Conservation (phyloP, 1,140 invertebrate genomes). For the Rhynchophorus ferrugineus region DNA sequence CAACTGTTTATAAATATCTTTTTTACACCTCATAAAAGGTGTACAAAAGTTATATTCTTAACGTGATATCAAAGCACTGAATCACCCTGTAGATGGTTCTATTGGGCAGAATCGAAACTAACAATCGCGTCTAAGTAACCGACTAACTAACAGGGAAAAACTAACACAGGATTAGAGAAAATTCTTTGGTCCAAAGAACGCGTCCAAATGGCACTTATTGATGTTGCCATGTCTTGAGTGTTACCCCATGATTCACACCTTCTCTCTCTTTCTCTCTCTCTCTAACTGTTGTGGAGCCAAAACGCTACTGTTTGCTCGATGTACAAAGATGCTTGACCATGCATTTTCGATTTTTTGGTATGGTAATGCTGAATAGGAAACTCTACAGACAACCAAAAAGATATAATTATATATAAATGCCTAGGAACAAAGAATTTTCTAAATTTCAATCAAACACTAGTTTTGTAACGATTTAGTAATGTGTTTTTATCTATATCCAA, state of each 20-base stretch:
- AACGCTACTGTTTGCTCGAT: conserved; percentile 15
- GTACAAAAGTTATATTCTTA: too few species aligned
- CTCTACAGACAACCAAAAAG: neutral
- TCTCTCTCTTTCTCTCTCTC: neutral
- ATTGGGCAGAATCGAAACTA: too few species aligned
- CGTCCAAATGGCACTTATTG: conserved; percentile 27
- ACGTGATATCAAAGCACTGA: too few species aligned
- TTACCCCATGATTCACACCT: conserved; percentile 3
- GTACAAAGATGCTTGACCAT: conserved; percentile 14
- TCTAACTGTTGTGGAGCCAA: conserved; percentile 10
- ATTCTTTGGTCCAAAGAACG: conserved; percentile 39
- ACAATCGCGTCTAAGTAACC: too few species aligned
- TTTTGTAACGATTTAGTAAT: conserved; percentile 9
- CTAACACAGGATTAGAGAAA: conserved; percentile 26
- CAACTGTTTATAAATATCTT: too few species aligned
- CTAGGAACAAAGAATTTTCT: conserved; percentile 44
- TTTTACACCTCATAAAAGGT: too few species aligned
- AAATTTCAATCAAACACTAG: conserved; percentile 8
- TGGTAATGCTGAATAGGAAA: conserved; percentile 8
- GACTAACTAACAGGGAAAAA: conserved; percentile 16
- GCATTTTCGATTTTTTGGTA: conserved; percentile 12
- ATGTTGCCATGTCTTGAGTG: conserved; percentile 21
- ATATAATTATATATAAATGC: neutral
- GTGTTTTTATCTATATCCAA: too few species aligned
- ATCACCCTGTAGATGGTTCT: too few species aligned